phyloP scores from a whole-genome alignment of 2,888 invertebrate species.

The Pseudococcus longispinus region DNA sequence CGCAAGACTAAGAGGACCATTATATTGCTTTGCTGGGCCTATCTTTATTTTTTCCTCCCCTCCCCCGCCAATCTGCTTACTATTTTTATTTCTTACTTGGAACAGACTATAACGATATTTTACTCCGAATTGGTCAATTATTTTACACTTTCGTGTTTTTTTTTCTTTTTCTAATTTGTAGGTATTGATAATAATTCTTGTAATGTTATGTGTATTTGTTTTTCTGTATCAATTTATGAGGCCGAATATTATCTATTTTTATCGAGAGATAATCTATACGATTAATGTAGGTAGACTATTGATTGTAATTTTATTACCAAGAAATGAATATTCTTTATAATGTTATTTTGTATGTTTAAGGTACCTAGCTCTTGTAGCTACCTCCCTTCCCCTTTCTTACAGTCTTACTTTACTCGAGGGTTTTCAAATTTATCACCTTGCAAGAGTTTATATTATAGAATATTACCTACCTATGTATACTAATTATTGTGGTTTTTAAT shows the following conservation, averaged over 20 bases:
- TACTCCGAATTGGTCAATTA: not conserved
- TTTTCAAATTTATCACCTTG: not conserved
- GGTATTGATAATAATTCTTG: not conserved
- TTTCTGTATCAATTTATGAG: not conserved
- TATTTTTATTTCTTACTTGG: too few relatives aligned
- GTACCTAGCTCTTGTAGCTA: not conserved
- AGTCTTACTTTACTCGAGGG: not conserved
- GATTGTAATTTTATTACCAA: conserved; percentile 1
- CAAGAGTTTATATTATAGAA: too few relatives aligned
- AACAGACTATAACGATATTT: too few relatives aligned
- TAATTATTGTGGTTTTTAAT: too few relatives aligned
- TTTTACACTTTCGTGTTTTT: not conserved
- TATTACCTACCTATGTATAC: too few relatives aligned
- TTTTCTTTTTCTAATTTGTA: not conserved
- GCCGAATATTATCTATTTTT: not conserved
- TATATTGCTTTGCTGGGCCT: too few relatives aligned
- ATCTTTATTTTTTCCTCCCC: too few relatives aligned
- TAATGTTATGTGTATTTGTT: not conserved
- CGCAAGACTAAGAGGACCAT: too few relatives aligned
- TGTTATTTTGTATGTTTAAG: not conserved
- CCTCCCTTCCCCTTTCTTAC: not conserved
- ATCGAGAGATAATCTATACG: not conserved
- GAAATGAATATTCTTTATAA: not conserved
- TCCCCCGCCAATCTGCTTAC: too few relatives aligned
- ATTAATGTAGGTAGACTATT: not conserved